Evolutionary conservation across 2,888 invertebrate genomes (phyloP), one percentile per base, ranked within the genome.

Genomic region (Ischnus inquisitorius): DNA sequence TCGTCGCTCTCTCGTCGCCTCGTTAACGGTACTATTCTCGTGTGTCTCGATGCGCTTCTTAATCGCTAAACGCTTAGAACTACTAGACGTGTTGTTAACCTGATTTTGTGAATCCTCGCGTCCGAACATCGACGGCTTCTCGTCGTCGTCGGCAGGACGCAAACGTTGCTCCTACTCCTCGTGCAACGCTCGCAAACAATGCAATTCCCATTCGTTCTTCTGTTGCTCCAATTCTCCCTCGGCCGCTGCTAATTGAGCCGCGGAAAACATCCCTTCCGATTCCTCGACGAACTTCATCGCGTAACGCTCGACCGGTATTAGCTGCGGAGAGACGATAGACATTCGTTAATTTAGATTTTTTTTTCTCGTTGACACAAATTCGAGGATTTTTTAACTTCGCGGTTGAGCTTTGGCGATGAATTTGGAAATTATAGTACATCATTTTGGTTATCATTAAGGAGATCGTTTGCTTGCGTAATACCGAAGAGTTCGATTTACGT

Each of bases 221-320:
- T 97, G 96, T 69, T 96, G 95, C 91, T 97, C 97, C 69, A 98
- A 96, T 93, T 97, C 97, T 64, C 97, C 97, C 93, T 98, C 98
- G 16, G 98, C 98, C 54, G 97, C 97, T 14, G 97, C 96, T 48
- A 98, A 92, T 90, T 98, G 98, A 91, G 98, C 98, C 0, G 97
- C 97, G n/a, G 95, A 94, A 90, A 95, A 96, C 16, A 97, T 96
- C 19, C 96, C 96, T 93, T 97, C 97, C 78, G 97, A 97, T 88
- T 96, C 96, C 94, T 99, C 99, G 89, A 99, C 97, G 91, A 98
- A 97, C 25, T 96, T 96, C 96, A 99, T 97, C 16, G 99, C 99
- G 94, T 99, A 99, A 76, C 97, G 96, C 94, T 99, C 99, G 84
- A 99, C 97, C 0, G 98, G 98, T 46, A 97, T 97, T 85, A 99